Percentiles rank a stretch among this genome's conserved stretches.
These are phyloP conservation scores for Malurus leucopterus DNA, from an alignment of 2,797 vertebrate species.

Conservation along the genomic window DNA sequence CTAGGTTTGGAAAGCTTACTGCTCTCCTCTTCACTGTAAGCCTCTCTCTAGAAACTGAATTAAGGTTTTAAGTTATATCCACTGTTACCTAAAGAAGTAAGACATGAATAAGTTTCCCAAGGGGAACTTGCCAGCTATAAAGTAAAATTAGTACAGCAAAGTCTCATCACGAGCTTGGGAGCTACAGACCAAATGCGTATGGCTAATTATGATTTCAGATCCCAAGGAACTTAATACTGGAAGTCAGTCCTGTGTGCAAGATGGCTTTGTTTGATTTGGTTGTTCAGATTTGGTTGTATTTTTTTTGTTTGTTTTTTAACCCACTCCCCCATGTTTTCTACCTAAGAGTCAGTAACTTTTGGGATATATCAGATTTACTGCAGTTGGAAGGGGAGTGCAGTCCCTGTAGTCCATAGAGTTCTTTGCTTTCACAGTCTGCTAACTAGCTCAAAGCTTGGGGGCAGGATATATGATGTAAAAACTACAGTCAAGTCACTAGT, in stretches of 20 bases:
- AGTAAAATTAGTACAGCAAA: not conserved
- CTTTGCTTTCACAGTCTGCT: not conserved
- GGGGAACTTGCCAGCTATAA: not conserved
- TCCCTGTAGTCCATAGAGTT: not conserved
- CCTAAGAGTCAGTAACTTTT: not conserved
- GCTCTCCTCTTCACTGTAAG: not conserved
- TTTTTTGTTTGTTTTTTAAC: not conserved
- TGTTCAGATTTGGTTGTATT: not conserved
- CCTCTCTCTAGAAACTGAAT: not conserved
- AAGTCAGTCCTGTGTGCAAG: not conserved
- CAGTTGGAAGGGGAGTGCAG: not conserved
- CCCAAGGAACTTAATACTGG: not conserved
- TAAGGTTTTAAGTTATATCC: not conserved
- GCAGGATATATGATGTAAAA: not conserved
- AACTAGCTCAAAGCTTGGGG: not conserved
- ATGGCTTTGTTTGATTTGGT: not conserved
- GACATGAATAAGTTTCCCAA: not conserved
- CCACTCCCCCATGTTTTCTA: rapidly evolving
- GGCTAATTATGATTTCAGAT: not conserved
- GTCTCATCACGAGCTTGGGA: not conserved
- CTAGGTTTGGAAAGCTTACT: not conserved
- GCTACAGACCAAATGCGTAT: not conserved
- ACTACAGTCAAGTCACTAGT: not conserved
- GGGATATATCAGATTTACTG: not conserved
- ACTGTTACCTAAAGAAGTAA: not conserved